Percentiles rank a stretch among this genome's conserved stretches.
Evolutionary conservation across 2,113 vertebrate species (phyloP).

Genomic region (Panurus biarmicus): DNA sequence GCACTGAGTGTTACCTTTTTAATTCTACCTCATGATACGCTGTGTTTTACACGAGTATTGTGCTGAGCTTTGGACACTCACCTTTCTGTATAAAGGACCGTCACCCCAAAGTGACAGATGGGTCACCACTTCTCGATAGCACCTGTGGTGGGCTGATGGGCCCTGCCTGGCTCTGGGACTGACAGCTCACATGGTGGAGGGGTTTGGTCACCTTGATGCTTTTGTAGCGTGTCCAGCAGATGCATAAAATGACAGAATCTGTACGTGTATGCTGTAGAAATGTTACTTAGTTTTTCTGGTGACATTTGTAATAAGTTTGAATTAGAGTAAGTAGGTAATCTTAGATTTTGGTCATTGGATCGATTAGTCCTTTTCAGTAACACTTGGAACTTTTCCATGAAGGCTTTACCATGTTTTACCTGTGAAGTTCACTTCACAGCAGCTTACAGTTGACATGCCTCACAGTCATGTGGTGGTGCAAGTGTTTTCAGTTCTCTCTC

Average conservation of each 20-base stretch:
- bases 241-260: not conserved
- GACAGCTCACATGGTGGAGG: not conserved
- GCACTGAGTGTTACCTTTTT: constrained; percentile 43
- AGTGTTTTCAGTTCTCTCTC: not conserved
- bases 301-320: not conserved
- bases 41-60: constrained; percentile 39
- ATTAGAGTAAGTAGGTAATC: not conserved
- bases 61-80: constrained; percentile 13
- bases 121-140: not conserved
- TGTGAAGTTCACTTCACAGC: not conserved
- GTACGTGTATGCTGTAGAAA: not conserved
- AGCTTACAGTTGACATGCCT: not conserved
- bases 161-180: not conserved
- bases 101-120: not conserved
- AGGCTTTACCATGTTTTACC: not conserved
- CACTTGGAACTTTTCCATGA: not conserved
- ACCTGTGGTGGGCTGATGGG: not conserved
- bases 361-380: not conserved
- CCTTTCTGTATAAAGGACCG: not conserved
- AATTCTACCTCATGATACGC: constrained; percentile 60
- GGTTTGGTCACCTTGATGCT: not conserved
- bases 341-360: not conserved
- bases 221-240: not conserved
- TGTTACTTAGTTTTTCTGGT: not conserved
- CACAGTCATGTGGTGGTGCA: not conserved